A percentile compares a stretch with the other conserved stretches of the same genome.
Evolutionary conservation across 2,797 vertebrate genomes (phyloP).

Genomic region (Lepilemur ruficaudatus): DNA sequence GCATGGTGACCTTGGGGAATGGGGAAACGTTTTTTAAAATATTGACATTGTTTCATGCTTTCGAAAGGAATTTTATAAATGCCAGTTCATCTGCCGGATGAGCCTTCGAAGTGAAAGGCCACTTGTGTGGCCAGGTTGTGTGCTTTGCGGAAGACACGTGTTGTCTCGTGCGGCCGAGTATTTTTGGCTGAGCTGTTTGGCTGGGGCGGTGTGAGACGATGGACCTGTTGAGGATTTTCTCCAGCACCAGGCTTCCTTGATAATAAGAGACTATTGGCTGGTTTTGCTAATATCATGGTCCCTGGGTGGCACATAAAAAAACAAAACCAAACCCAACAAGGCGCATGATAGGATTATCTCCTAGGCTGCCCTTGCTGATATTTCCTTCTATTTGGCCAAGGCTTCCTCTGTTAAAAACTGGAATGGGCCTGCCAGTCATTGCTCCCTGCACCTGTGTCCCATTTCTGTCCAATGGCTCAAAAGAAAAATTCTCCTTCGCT

Average conservation of each 20-base stretch:
- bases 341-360: not conserved
- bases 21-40: not conserved
- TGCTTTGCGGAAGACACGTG: not conserved
- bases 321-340: not conserved
- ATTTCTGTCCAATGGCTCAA: not conserved
- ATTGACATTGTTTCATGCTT: not conserved
- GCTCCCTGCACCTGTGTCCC: not conserved
- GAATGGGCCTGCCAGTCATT: not conserved
- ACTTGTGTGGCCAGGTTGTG: not conserved
- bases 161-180: not conserved
- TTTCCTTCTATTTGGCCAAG: not conserved
- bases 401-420: not conserved
- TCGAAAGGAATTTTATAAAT: constrained; percentile 46
- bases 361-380: not conserved
- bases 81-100: not conserved
- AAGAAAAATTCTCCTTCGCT: not conserved
- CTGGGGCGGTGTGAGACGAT: not conserved
- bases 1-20: constrained; percentile 53
- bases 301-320: not conserved
- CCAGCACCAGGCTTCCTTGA: not conserved
- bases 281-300: not conserved
- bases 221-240: not conserved
- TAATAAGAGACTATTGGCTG: not conserved
- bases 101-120: not conserved
- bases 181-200: not conserved